Base-by-base conservation (phyloP, 2,888 invertebrate species). In the Apodemia zela region DNA sequence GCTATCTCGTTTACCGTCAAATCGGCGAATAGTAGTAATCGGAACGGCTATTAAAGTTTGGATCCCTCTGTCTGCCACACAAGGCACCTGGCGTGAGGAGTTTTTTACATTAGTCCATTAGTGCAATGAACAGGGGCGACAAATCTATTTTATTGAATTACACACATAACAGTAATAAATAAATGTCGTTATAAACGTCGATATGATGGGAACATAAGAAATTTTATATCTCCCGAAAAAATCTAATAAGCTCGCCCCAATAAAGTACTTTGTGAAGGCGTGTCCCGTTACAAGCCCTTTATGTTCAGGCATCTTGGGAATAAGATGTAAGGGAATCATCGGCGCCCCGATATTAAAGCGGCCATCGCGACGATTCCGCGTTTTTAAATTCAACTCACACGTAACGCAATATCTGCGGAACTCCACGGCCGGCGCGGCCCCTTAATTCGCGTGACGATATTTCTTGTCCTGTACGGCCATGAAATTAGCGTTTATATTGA, bases 361-460 rank as follows among this genome's bases (percentile, higher is more conserved):
- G 60, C 68, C 65, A 68, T 73, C 73, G 73, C 25, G 54, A 54
- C 29, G 25, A 54, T 54, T 77, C 80, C 78, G 76, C 79, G 69
- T 69, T 75, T 86, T 80, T 75, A 74, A 74, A 86, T 86, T 85
- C 85, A 45, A 69, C 71, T 77, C 86, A 80, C 82, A 81, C 75
- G 69, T 73, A 66, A 71, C 70, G 73, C 75, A 78, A 78, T 80
- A 80, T 81, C 78, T 72, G 73, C 73, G 62, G 63, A 59, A 63
- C 65, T 67, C 70, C 73, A 69, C 75, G 70, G 71, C 72, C 72
- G 57, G 67, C 67, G 69, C 72, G 74, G 73, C 76, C 80, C 84
- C 79, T 84, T 47, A 83, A 86, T 85, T 84, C 83, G 68, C 66
- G 81, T 81, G 83, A 74, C 80, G 54, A 29, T 54, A 54, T 54